Conservation (phyloP, 2,888 invertebrate species). For the Caenorhabditis becei region DNA sequence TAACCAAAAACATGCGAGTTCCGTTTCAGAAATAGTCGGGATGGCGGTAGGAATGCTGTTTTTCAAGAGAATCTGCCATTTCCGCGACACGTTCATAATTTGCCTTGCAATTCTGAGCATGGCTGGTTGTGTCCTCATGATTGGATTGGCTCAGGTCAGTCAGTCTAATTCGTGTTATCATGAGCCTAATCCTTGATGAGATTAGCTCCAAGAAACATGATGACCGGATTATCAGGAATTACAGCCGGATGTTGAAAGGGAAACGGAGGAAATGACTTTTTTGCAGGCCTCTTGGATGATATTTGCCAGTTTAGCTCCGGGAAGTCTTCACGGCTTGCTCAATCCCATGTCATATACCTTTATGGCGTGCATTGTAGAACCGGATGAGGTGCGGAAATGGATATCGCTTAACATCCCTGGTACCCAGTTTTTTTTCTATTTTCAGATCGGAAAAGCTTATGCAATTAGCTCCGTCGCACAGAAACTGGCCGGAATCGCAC, state of each 20-base stretch:
- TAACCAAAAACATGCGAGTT: not conserved
- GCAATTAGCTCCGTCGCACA: constrained; percentile 77
- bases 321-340: constrained; percentile 76
- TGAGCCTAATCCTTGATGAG: constrained; percentile 31
- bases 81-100: constrained; percentile 75
- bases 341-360: constrained; percentile 79
- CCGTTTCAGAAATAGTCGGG: constrained; percentile 75
- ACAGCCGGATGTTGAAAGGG: constrained; percentile 12
- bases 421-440: not conserved
- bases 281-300: constrained; percentile 74
- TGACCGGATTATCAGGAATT: constrained; percentile 6
- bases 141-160: constrained; percentile 75
- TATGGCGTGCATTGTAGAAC: constrained; percentile 76
- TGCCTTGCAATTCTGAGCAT: constrained; percentile 73
- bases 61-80: constrained; percentile 72
- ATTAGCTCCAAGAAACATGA: constrained; percentile 7
- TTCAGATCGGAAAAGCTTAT: constrained; percentile 77
- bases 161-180: constrained; percentile 16
- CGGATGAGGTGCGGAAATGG: constrained; percentile 70
- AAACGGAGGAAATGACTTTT: not conserved
- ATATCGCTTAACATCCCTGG: too few species aligned
- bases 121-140: constrained; percentile 72
- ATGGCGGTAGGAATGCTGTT: constrained; percentile 76
- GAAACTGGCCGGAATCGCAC: constrained; percentile 75
- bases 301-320: constrained; percentile 75